A percentile compares a stretch with the other conserved stretches of the same genome.
These are phyloP conservation scores for Eumacrocentrus americanus DNA, from an alignment of 2,888 invertebrate species.

Conservation along the genomic window DNA sequence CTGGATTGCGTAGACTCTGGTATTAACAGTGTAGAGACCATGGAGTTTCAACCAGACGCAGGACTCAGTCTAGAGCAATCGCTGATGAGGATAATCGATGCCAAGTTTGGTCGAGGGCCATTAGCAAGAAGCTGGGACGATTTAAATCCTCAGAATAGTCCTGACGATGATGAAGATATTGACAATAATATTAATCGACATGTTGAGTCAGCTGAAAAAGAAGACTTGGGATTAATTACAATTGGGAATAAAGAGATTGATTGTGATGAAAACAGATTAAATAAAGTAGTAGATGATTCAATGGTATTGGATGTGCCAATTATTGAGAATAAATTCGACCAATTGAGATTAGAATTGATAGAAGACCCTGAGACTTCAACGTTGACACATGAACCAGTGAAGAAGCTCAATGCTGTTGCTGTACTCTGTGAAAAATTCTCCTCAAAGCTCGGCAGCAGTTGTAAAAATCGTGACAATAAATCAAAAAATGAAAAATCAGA, in stretches of 20 bases:
- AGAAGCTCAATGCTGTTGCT: conserved; percentile 44
- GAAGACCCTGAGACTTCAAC: conserved; percentile 32
- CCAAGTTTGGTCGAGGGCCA: conserved; percentile 52
- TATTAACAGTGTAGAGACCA: conserved; percentile 59
- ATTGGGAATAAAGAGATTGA: not conserved
- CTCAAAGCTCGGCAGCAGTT: conserved; percentile 21
- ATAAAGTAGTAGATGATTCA: conserved; percentile 21
- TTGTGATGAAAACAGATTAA: not conserved
- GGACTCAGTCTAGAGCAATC: conserved; percentile 57
- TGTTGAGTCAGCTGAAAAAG: not conserved
- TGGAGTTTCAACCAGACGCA: conserved; percentile 54
- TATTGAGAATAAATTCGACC: conserved; percentile 43
- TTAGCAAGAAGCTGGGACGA: conserved; percentile 44
- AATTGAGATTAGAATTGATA: conserved; percentile 46
- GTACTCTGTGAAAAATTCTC: conserved; percentile 45
- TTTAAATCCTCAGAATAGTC: conserved; percentile 24
- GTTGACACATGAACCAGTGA: conserved; percentile 22
- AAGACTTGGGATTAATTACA: not conserved
- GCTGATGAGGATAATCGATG: conserved; percentile 56
- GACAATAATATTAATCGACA: not conserved
- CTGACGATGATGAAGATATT: conserved; percentile 2
- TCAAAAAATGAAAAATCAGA: not conserved
- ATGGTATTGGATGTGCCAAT: conserved; percentile 37
- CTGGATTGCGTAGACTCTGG: conserved; percentile 56
- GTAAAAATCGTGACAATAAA: conserved; percentile 8